These are phyloP conservation scores for Agriopis marginaria DNA, from an alignment of 2,888 invertebrate genomes.

Conservation along the genomic window DNA sequence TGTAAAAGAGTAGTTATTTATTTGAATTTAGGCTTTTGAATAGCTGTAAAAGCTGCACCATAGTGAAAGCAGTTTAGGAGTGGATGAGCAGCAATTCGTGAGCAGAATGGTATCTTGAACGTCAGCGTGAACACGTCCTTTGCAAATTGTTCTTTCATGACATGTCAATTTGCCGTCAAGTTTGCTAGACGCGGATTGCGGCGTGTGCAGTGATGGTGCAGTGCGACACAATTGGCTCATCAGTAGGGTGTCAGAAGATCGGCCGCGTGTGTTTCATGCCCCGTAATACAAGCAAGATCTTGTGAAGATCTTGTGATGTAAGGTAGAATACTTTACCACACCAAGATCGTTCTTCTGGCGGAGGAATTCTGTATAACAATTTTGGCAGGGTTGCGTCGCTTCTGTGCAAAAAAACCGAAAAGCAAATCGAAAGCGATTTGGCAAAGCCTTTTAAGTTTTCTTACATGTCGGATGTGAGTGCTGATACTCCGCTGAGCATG, in stretches of 20 bases:
- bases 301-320: too few species aligned
- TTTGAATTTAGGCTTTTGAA: background rate
- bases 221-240: too few species aligned
- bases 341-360: background rate
- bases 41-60: background rate
- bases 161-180: too few species aligned
- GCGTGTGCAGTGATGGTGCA: too few species aligned
- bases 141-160: too few species aligned
- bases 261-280: too few species aligned
- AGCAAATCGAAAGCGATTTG: background rate
- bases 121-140: background rate
- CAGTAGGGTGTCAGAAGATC: too few species aligned
- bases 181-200: too few species aligned
- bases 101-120: background rate
- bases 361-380: background rate
- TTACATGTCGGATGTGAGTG: constrained; percentile 86
- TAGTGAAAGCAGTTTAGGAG: background rate
- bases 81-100: background rate
- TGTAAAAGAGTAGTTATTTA: constrained; percentile 5
- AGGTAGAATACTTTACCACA: too few species aligned
- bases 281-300: too few species aligned
- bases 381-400: background rate
- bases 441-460: constrained; percentile 41
- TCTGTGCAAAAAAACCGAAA: too few species aligned
- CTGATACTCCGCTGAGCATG: constrained; percentile 84